Conservation (phyloP, 2,888 invertebrate genomes). For the Drosophila sordidapex region DNA sequence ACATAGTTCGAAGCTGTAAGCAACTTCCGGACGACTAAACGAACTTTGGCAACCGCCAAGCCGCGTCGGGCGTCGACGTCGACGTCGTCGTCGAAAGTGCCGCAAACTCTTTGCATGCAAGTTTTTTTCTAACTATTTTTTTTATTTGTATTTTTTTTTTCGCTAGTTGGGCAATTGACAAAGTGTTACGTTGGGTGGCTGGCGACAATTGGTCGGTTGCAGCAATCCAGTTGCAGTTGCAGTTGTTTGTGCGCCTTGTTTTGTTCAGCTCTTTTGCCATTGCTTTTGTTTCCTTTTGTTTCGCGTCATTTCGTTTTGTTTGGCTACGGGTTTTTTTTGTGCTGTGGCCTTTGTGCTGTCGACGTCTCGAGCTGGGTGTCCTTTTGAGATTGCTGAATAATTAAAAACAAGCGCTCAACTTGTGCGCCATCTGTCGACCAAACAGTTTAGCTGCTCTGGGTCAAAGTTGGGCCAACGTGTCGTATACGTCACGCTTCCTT, state of each 20-base stretch:
- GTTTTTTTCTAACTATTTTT: slow-evolving; percentile 2
- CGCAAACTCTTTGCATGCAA: slow-evolving; percentile 51
- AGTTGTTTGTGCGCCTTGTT: slow-evolving; percentile 53
- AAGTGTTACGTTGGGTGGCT: not conserved
- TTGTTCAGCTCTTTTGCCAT: slow-evolving; percentile 24
- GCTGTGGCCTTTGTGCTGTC: slow-evolving; percentile 13
- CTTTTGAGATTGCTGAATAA: slow-evolving; percentile 66
- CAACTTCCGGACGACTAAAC: slow-evolving; percentile 52
- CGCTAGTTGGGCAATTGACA: slow-evolving; percentile 30
- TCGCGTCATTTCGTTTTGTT: slow-evolving; percentile 19
- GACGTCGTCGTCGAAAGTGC: slow-evolving; percentile 39
- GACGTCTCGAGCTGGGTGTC: slow-evolving; percentile 27
- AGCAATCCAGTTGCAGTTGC: slow-evolving; percentile 46
- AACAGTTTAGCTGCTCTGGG: slow-evolving; percentile 70
- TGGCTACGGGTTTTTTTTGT: slow-evolving; percentile 19
- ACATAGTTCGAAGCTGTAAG: slow-evolving; percentile 56
- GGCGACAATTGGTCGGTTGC: slow-evolving; percentile 54
- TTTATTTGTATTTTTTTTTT: slow-evolving; percentile 16
- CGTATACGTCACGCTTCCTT: slow-evolving; percentile 52
- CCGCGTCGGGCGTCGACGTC: slow-evolving; percentile 17
- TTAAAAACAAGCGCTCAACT: slow-evolving; percentile 69
- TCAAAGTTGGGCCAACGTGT: slow-evolving; percentile 70
- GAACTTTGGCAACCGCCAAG: slow-evolving; percentile 37
- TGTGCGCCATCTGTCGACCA: slow-evolving; percentile 71
- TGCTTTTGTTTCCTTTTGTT: slow-evolving; percentile 31